Evolutionary conservation across 2,113 vertebrate species (phyloP), one percentile per base, ranked within the genome.

Genomic region (Microcebus lehilahytsara): DNA sequence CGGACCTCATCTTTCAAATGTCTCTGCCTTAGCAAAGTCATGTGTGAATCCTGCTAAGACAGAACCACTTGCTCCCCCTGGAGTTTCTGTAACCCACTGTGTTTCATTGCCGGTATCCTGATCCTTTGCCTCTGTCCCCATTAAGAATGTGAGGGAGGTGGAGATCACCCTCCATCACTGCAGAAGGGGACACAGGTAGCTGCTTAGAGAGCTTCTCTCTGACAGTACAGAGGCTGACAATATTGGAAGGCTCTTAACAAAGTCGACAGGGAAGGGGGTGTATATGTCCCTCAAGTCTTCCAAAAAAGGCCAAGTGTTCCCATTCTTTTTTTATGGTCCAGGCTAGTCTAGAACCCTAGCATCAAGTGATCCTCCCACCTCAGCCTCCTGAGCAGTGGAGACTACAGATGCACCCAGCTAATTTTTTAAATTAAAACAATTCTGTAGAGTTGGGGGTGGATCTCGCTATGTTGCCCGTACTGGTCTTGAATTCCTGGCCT

Each of bases 1-100:
- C 72, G 72, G 62, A 81, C 60, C 88, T 88, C 75, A 42, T 58
- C 69, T 91, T 90, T 94, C 84, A 80, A 86, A 80, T 14, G 85
- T 74, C 87, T 78, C 56, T 66, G 89, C 77, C 75, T 95, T 17
- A 42, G 62, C 17, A n/a, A 95, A 49, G 60, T 79, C 34, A 17
- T 42, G 46, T 67, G 75, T 30, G 85, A 80, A 78, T 77, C 67
- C 85, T 64, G 81, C 53, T 56, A 53, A 92, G 71, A 60, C 40
- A 56, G 96, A 84, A 14, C 9, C 14, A 12, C 85, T 60, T 49
- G 88, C 13, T 78, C 67, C 60, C 37, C 12, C 22, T 34, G 6
- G n/a, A 34, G 37, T 27, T 17, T 69, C 56, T 79, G 5, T 22
- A 51, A 37, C 51, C 46, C 4, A 4, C 30, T 34, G 17, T 32